A percentile compares a stretch with the other conserved stretches of the same genome.
Conservation (phyloP, 2,113 vertebrate species). For the Neotoma lepida region DNA sequence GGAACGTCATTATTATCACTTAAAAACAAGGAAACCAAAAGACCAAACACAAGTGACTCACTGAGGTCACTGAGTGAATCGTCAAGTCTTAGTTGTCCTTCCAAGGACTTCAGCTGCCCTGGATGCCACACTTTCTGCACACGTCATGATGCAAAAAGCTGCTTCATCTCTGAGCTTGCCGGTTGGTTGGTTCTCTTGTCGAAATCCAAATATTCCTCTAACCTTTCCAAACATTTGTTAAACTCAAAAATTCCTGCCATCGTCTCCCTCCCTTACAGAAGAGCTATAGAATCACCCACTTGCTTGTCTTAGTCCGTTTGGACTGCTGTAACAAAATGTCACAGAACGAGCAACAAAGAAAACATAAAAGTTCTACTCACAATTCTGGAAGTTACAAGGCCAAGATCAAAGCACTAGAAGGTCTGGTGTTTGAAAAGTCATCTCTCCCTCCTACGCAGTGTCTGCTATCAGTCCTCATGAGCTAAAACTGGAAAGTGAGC, state of each 20-base stretch:
- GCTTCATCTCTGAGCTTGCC: background rate
- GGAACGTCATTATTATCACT: background rate
- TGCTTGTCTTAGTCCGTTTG: background rate
- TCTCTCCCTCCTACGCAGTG: background rate
- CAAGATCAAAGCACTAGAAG: background rate
- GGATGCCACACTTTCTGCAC: background rate
- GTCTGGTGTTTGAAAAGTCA: background rate
- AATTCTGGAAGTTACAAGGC: background rate
- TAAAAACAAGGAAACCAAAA: constrained; percentile 4
- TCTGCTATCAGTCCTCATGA: background rate
- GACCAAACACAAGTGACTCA: background rate
- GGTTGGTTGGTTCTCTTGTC: background rate
- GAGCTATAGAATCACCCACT: background rate
- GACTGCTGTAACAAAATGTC: background rate
- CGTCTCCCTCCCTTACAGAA: background rate
- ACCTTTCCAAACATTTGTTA: background rate
- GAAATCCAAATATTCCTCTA: background rate
- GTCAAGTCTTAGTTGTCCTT: background rate
- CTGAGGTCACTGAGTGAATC: background rate
- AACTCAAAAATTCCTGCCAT: background rate
- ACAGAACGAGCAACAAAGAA: no score
- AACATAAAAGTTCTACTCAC: background rate
- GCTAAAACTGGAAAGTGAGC: background rate
- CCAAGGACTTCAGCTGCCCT: background rate
- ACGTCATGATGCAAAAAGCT: background rate